phyloP scores from a whole-genome alignment of 2,797 vertebrate genomes.

The Gymnothorax javanicus region DNA sequence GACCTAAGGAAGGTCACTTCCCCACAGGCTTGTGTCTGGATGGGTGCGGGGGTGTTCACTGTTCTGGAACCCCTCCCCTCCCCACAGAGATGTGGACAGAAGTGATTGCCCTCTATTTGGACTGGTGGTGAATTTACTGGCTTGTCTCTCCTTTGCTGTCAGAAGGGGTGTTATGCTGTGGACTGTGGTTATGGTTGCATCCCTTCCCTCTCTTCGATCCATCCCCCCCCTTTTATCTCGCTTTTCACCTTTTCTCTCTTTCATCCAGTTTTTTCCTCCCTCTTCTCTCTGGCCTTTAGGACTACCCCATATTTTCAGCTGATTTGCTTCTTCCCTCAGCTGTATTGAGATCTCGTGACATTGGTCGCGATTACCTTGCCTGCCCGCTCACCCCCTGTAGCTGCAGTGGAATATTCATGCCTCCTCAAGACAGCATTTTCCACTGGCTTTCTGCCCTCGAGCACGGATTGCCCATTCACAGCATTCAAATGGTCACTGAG shows the following conservation, averaged over 20 bases:
- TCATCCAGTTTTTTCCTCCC: neutral
- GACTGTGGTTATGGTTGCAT: neutral
- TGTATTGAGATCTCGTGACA: neutral
- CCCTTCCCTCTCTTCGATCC: neutral
- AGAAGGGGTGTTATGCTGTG: neutral
- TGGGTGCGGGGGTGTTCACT: neutral
- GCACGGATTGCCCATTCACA: neutral
- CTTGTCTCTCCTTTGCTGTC: neutral
- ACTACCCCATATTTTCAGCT: neutral
- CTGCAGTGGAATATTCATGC: neutral
- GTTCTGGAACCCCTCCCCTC: conserved; percentile 2
- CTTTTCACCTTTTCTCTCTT: neutral
- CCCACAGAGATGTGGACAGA: neutral
- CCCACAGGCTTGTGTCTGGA: neutral
- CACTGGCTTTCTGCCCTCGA: neutral
- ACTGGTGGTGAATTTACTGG: neutral
- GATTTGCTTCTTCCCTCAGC: neutral
- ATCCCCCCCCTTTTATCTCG: neutral
- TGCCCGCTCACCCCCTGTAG: neutral
- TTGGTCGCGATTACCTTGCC: conserved; percentile 16
- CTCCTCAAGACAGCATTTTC: conserved; percentile 19
- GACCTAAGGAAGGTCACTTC: neutral
- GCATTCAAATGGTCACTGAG: conserved; percentile 14
- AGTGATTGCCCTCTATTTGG: neutral
- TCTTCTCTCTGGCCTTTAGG: neutral